A percentile compares a stretch with the other conserved stretches of the same genome.
phyloP scores from a whole-genome alignment of 2,797 vertebrate genomes.

The Phyllotis vaccarum region DNA sequence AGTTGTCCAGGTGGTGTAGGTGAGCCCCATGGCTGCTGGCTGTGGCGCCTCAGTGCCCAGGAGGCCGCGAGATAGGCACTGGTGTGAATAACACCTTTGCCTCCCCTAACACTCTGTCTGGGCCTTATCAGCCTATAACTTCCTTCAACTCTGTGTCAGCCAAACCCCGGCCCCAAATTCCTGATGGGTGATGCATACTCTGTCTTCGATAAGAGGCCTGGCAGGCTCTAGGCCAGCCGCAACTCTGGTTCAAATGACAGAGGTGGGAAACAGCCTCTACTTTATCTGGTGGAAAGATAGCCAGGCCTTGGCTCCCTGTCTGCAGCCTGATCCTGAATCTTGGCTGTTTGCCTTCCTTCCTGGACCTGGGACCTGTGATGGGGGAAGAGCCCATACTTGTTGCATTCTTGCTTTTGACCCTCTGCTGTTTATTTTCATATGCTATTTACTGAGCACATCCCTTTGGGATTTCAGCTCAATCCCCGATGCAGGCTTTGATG shows the following conservation, averaged over 20 bases:
- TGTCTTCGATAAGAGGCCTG: slow-evolving; percentile 55
- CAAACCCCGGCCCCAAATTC: slow-evolving; percentile 60
- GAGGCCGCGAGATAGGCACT: neutral
- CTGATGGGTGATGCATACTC: slow-evolving; percentile 64
- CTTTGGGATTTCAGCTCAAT: neutral
- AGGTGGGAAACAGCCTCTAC: neutral
- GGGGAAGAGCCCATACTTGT: neutral
- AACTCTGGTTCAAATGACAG: slow-evolving; percentile 65
- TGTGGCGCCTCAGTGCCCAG: neutral
- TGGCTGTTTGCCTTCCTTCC: neutral
- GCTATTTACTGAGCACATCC: neutral
- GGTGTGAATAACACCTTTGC: neutral
- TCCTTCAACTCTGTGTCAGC: slow-evolving; percentile 9
- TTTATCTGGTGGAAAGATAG: slow-evolving; percentile 50
- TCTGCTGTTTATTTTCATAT: neutral
- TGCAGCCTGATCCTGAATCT: neutral
- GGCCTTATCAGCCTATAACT: slow-evolving; percentile 63
- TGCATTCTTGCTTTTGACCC: neutral
- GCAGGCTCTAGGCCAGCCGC: neutral
- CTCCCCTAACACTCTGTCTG: neutral
- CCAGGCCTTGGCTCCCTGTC: neutral
- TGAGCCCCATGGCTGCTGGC: fast-evolving
- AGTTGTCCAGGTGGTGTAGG: neutral
- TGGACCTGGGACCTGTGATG: neutral
- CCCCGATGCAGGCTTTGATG: neutral